Conservation (phyloP, 2,113 vertebrate genomes). For the Siniperca chuatsi region DNA sequence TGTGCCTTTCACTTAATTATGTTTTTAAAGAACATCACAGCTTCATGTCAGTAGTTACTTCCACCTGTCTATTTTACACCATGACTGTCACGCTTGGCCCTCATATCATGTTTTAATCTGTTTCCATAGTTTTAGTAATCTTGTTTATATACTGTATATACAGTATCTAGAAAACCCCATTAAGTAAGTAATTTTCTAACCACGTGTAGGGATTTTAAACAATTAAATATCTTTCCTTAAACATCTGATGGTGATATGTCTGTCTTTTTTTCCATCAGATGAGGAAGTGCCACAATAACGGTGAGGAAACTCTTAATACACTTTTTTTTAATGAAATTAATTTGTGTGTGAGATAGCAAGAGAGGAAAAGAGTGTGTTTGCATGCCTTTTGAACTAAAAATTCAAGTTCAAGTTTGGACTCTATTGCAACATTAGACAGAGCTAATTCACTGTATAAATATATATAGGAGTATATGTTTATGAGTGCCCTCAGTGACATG, state of each 20-base stretch:
- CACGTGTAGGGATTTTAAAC: not conserved
- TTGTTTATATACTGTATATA: not conserved
- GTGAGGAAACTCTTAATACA: constrained; percentile 55
- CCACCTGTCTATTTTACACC: not conserved
- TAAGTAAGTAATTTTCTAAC: not conserved
- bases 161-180: not conserved
- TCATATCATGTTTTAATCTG: not conserved
- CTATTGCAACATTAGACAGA: not conserved
- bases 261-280: constrained; percentile 69
- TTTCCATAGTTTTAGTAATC: not conserved
- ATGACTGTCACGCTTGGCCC: not conserved
- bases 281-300: constrained; percentile 67
- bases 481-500: not conserved
- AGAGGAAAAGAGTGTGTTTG: not conserved
- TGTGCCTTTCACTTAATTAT: not conserved
- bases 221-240: not conserved
- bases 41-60: not conserved
- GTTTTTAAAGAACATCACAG: not conserved
- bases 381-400: not conserved
- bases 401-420: not conserved
- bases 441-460: not conserved
- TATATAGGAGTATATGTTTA: not conserved
- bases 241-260: not conserved
- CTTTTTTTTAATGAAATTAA: not conserved
- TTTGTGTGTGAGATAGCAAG: not conserved